A percentile compares a stretch with the other conserved stretches of the same genome.
Conservation (phyloP, 2,888 invertebrate genomes). For the Drosophila villosipedis region DNA sequence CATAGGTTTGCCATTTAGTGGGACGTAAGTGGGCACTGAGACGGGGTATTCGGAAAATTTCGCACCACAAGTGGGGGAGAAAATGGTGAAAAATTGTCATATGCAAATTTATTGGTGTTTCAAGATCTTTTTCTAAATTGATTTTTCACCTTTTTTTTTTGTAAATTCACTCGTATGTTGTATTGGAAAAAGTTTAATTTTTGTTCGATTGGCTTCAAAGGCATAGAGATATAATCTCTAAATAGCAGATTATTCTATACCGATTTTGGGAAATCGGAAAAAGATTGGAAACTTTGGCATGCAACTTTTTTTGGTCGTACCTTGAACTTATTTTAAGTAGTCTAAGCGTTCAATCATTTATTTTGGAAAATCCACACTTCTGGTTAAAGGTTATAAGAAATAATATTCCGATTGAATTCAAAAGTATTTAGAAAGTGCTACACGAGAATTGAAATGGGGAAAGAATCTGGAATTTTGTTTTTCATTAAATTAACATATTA, state of each 20-base stretch:
- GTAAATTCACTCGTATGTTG: background rate
- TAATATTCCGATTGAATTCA: background rate
- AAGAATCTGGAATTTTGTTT: background rate
- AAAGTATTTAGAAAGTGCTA: background rate
- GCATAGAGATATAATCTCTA: background rate
- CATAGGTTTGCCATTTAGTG: conserved; percentile 1
- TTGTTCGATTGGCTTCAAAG: background rate
- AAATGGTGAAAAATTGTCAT: conserved; percentile 3
- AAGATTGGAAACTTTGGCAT: background rate
- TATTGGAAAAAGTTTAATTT: background rate
- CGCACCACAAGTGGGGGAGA: background rate
- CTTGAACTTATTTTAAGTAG: background rate
- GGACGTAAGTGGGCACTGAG: conserved; percentile 5
- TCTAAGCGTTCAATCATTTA: background rate
- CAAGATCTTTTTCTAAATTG: background rate
- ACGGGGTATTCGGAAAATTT: conserved; percentile 7
- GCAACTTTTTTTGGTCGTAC: background rate
- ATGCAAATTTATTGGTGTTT: conserved; percentile 3
- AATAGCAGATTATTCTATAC: background rate
- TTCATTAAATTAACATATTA: background rate
- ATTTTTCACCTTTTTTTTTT: background rate
- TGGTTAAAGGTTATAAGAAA: background rate
- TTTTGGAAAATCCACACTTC: background rate
- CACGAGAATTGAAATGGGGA: background rate
- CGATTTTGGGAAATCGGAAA: background rate